Conservation (phyloP, 2,797 vertebrate genomes). For the Pyrocephalus nanus region DNA sequence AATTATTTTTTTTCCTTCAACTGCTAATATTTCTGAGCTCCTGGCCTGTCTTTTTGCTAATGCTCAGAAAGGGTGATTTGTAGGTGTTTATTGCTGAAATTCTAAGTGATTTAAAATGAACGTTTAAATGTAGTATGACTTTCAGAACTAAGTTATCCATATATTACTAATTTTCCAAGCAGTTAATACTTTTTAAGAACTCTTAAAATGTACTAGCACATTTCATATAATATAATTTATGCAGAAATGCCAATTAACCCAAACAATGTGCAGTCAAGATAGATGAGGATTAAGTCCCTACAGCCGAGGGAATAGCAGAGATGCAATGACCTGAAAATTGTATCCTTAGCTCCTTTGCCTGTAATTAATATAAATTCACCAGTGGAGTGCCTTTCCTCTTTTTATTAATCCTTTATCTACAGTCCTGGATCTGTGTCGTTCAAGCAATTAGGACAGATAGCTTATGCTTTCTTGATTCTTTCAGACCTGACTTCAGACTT, state of each 20-base stretch:
- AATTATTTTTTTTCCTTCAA: slow-evolving; percentile 19
- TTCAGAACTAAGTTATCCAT: background rate
- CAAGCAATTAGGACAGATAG: background rate
- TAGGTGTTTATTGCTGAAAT: slow-evolving; percentile 3
- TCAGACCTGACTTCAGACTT: background rate
- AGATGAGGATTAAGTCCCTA: slow-evolving; percentile 16
- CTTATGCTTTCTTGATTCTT: background rate
- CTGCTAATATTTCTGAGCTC: background rate
- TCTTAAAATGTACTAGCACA: background rate
- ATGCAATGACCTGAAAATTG: slow-evolving; percentile 44
- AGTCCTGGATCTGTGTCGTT: background rate
- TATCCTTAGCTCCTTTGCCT: background rate
- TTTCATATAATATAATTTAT: background rate
- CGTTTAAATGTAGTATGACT: background rate
- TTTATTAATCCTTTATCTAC: background rate
- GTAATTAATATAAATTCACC: slow-evolving; percentile 17
- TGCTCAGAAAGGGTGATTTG: background rate
- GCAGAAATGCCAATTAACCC: slow-evolving; percentile 31
- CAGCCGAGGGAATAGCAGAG: slow-evolving; percentile 1
- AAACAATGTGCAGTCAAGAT: background rate
- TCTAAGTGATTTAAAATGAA: background rate
- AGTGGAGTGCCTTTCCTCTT: background rate
- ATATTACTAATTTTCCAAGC: background rate
- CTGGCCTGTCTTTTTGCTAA: background rate
- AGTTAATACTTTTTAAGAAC: background rate